A percentile compares a stretch with the other conserved stretches of the same genome.
Conservation (phyloP, 2,888 invertebrate genomes). For the Spodoptera littoralis region DNA sequence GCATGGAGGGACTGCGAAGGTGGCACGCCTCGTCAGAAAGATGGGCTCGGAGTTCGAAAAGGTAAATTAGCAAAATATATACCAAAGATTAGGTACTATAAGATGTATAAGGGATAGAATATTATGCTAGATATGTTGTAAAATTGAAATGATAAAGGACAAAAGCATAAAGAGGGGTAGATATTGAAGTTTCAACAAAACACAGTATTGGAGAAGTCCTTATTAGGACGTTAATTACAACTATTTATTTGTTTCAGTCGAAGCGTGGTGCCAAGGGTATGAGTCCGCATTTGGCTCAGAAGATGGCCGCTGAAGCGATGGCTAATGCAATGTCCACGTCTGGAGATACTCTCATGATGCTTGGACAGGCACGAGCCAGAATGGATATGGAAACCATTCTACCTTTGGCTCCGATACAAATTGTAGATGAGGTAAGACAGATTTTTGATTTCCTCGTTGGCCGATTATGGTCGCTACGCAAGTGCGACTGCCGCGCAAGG, state of each 20-base stretch:
- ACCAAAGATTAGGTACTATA: background rate
- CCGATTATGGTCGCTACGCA: too few relatives aligned
- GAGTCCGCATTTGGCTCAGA: constrained; percentile 74
- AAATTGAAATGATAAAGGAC: too few relatives aligned
- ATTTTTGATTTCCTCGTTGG: too few relatives aligned
- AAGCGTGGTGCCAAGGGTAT: constrained; percentile 85
- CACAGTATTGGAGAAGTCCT: too few relatives aligned
- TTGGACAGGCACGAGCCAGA: constrained; percentile 78
- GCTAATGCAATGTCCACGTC: constrained; percentile 69
- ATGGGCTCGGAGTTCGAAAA: constrained; percentile 84
- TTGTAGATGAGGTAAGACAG: constrained; percentile 75
- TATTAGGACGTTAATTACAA: background rate
- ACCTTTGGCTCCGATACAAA: constrained; percentile 74
- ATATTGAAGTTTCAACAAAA: too few relatives aligned
- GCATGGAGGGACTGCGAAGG: constrained; percentile 76
- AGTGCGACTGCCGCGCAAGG: too few relatives aligned
- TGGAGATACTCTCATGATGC: constrained; percentile 79
- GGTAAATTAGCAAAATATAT: constrained; percentile 57
- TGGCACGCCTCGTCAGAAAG: constrained; percentile 72
- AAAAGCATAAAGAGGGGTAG: too few relatives aligned
- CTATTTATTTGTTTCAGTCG: constrained; percentile 63
- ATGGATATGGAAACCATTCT: constrained; percentile 79
- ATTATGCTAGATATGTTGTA: too few relatives aligned
- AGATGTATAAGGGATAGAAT: too few relatives aligned
- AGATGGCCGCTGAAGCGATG: constrained; percentile 77